Evolutionary conservation across 2,888 invertebrate genomes (phyloP), one percentile per base, ranked within the genome.

Genomic region (Temnothorax ravouxi): DNA sequence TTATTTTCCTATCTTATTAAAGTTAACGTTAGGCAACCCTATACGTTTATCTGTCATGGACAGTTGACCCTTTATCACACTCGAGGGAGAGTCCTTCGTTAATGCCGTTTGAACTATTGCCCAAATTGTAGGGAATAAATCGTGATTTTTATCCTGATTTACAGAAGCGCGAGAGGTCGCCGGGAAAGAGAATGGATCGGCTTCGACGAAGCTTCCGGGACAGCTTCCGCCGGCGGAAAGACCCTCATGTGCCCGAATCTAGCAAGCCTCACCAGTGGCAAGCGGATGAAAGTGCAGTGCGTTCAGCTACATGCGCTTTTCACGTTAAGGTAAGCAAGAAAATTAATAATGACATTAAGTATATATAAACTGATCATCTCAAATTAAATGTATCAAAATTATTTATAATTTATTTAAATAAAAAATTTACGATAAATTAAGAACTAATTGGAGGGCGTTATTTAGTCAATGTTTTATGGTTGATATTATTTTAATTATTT

Each of bases 241-340:
- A 97, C 93, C 96, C 96, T 86, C 95, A 96, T 82, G 97, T 98
- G 79, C 98, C 98, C 8, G 99, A 99, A 95, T 98, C 98, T 87
- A 98, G 98, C 86, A 99, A 99, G 94, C 99, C 99, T 50, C 99
- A 99, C 95, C 99, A 99, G 95, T 99, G 99, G 99, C 99, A 99
- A 95, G 98, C 99, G 59, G 99, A 99, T 95, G 99, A 99, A 95
- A 97, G 97, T 80, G 98, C 99, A 74, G 99, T 99, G 41, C 96
- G 99, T 66, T 97, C 98, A 80, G 99, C 99, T 87, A 99, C 99
- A 18, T 99, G 99, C 96, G 98, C 98, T 93, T 99, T 99, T 96
- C 97, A 98, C 90, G 99, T 99, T 91, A 99, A 99, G 95, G 97
- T 97, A 89, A 89, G 84, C 56, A 38, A 44, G 25, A 44, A 74